Evolutionary conservation across 2,888 invertebrate genomes (phyloP).

Genomic region (Plebejus argus): DNA sequence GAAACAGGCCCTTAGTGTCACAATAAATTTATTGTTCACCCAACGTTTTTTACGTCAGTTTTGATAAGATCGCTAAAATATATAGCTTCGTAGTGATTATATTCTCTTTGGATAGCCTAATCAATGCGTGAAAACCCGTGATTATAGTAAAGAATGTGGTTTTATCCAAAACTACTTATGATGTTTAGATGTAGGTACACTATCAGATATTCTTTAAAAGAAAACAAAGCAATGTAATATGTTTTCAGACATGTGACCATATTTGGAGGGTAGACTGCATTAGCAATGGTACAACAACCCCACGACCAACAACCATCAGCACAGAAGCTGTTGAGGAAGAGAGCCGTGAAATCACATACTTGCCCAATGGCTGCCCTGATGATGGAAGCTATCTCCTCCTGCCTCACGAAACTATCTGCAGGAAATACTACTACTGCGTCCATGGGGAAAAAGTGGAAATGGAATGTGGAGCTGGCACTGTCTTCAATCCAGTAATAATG

Average conservation of each 20-base stretch:
- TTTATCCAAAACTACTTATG: background rate
- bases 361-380: constrained; percentile 50
- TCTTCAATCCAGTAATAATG: constrained; percentile 55
- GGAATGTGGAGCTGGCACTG: constrained; percentile 48
- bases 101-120: background rate
- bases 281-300: constrained; percentile 23
- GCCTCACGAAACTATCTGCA: constrained; percentile 52
- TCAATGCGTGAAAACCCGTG: no score
- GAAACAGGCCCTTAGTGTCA: no score
- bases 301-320: background rate
- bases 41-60: no score
- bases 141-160: background rate
- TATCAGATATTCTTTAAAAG: background rate
- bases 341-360: constrained; percentile 11
- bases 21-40: no score
- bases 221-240: background rate
- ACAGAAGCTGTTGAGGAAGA: background rate
- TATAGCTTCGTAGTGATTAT: no score
- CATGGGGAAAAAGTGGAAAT: constrained; percentile 50
- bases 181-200: background rate
- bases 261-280: background rate
- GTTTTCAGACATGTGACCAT: background rate
- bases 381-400: constrained; percentile 47
- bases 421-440: constrained; percentile 51
- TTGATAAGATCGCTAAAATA: no score